phyloP scores from a whole-genome alignment of 2,797 vertebrate species.

The Clarias platycephalus region DNA sequence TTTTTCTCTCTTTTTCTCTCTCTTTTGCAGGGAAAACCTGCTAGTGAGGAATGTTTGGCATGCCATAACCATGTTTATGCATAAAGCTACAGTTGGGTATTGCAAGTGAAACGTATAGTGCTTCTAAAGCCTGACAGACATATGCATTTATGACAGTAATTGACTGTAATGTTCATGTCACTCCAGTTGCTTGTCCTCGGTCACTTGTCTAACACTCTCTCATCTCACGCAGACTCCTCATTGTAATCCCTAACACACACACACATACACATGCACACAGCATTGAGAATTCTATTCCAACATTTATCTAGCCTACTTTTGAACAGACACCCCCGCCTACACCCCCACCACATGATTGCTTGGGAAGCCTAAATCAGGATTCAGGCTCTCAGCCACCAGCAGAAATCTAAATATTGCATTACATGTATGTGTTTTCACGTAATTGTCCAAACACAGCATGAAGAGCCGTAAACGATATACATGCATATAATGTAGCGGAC shows the following conservation, averaged over 20 bases:
- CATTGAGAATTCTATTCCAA: not conserved
- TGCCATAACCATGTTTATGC: conserved; percentile 67
- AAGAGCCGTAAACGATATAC: conserved; percentile 75
- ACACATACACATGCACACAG: not conserved
- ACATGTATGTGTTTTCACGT: conserved; percentile 73
- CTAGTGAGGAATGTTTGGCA: conserved; percentile 64
- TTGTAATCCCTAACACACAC: conserved; percentile 8
- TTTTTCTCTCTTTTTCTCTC: not conserved
- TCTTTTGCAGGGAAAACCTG: conserved; percentile 41
- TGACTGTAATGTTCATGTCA: conserved; percentile 66
- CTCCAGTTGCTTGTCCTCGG: conserved; percentile 60
- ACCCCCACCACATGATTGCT: conserved; percentile 10
- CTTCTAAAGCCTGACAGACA: conserved; percentile 60
- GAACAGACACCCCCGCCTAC: not conserved
- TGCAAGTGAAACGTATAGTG: conserved; percentile 60
- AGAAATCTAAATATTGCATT: conserved; percentile 71
- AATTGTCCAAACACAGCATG: conserved; percentile 73
- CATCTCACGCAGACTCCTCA: conserved; percentile 22
- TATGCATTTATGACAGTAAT: conserved; percentile 50
- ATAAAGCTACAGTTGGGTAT: conserved; percentile 32
- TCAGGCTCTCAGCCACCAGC: conserved; percentile 60
- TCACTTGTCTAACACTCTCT: conserved; percentile 16
- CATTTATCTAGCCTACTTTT: conserved; percentile 6
- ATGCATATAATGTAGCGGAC: conserved; percentile 70
- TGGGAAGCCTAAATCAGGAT: conserved; percentile 59